Base-by-base conservation (phyloP, 2,797 vertebrate genomes). In the Acanthurus leucopareius region DNA sequence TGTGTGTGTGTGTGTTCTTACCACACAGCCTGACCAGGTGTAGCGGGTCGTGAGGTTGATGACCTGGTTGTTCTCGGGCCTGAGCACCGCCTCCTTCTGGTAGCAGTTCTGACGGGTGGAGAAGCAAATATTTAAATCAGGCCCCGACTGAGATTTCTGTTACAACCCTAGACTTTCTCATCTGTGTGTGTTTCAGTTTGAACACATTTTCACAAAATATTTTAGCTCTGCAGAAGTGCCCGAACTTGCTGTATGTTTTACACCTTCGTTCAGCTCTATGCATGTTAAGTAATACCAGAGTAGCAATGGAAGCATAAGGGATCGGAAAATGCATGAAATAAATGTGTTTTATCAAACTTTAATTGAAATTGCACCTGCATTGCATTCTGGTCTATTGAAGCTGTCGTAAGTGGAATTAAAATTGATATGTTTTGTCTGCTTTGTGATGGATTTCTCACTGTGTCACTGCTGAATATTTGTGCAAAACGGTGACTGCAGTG, bases 41-140 rank as follows among this genome's bases (percentile, higher is more conserved):
- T 97, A 98, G 83, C 95, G 96, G 0, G 97, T 98, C 72, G 97
- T 98, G 52, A 98, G 96, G 91, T 98, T 98, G 92, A 98, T 98
- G 88, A 98, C 97, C 86, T 98, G 97, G 93, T 98, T 98, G 89
- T 98, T 98, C 86, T 98, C 97, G 0, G 97, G 97, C 45, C 97
- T 95, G 80, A 98, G 95, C 67, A 98, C 97, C 0, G 96, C 96
- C 90, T 98, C 97, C 88, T 97, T 98, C 89, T 97, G 95, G 89
- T 97, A 95, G 89, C 97, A 98, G 89, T 96, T 96, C 97, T 98
- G 88, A 44, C 2, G 57, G 22, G 58, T 53, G 70, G 25, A 10
- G 25, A 59, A 7, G 47, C n/a, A 45, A 69, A 62, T 40, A n/a
- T 44, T 42, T 0, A 57, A 63, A 40, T 20, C 5, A 17, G 22